Evolutionary conservation across 2,113 vertebrate genomes (phyloP).

Genomic region (Orycteropus afer): DNA sequence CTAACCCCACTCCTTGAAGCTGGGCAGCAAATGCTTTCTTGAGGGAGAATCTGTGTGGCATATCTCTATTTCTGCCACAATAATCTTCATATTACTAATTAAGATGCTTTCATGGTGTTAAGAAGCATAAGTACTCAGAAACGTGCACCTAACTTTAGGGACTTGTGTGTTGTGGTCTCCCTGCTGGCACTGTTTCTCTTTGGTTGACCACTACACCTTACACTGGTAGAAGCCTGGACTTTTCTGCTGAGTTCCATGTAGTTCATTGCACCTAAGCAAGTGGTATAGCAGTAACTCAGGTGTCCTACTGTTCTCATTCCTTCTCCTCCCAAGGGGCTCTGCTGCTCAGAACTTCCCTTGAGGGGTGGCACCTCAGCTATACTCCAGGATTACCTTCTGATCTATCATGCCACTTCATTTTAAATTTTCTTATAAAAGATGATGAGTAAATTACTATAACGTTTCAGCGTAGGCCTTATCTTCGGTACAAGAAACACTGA

Average conservation of each 20-base stretch:
- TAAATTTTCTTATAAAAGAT: not conserved
- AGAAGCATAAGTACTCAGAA: not conserved
- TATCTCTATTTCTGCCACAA: not conserved
- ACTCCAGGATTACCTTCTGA: not conserved
- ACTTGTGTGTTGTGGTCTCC: not conserved
- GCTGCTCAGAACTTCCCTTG: not conserved
- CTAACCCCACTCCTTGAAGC: not conserved
- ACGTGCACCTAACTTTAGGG: not conserved
- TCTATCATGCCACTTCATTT: not conserved
- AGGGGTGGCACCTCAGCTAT: not conserved
- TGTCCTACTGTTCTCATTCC: not conserved
- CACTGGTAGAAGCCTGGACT: accelerated
- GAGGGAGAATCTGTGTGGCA: not conserved
- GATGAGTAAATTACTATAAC: constrained; percentile 10
- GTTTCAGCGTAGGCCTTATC: not conserved
- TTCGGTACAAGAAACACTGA: not conserved
- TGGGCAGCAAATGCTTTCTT: not conserved
- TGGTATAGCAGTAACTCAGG: not conserved
- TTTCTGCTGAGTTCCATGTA: not conserved
- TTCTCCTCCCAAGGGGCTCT: not conserved
- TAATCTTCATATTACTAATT: not conserved
- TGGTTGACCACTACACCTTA: not conserved
- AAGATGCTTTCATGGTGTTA: not conserved
- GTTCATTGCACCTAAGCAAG: not conserved
- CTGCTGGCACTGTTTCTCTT: not conserved